phyloP scores from a whole-genome alignment of 2,888 invertebrate genomes.

The Cephus sareptanus region DNA sequence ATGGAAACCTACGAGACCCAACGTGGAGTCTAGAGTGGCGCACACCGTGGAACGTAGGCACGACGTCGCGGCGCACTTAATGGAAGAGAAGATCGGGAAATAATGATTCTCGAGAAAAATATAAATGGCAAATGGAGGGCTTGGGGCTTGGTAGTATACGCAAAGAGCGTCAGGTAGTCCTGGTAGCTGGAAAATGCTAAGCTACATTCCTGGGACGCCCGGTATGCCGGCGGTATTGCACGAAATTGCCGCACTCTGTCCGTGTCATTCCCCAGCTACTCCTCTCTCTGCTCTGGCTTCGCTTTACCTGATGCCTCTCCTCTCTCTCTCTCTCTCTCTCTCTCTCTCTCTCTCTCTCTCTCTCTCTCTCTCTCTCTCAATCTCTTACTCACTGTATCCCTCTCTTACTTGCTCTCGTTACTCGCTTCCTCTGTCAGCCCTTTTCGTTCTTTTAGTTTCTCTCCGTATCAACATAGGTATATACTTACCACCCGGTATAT shows the following conservation, averaged over 20 bases:
- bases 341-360: constrained; percentile 7
- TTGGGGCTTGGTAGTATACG: background rate
- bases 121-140: background rate
- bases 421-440: background rate
- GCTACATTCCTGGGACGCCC: constrained; percentile 61
- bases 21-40: background rate
- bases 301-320: constrained; percentile 11
- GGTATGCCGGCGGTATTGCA: constrained; percentile 63
- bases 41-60: background rate
- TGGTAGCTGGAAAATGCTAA: constrained; percentile 61
- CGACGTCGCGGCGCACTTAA: background rate
- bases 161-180: constrained; percentile 13
- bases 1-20: background rate
- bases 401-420: constrained; percentile 5
- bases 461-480: background rate
- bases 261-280: constrained; percentile 57
- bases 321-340: background rate
- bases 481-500: background rate
- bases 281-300: constrained; percentile 24
- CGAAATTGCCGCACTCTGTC: constrained; percentile 65
- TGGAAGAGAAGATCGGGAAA: background rate
- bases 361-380: background rate
- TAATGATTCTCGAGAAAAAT: background rate
- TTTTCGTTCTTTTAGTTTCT: background rate
- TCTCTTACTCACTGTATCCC: constrained; percentile 10